These are phyloP conservation scores for Brachypodius melanocephalos DNA, from an alignment of 2,113 vertebrate species.

Conservation along the genomic window DNA sequence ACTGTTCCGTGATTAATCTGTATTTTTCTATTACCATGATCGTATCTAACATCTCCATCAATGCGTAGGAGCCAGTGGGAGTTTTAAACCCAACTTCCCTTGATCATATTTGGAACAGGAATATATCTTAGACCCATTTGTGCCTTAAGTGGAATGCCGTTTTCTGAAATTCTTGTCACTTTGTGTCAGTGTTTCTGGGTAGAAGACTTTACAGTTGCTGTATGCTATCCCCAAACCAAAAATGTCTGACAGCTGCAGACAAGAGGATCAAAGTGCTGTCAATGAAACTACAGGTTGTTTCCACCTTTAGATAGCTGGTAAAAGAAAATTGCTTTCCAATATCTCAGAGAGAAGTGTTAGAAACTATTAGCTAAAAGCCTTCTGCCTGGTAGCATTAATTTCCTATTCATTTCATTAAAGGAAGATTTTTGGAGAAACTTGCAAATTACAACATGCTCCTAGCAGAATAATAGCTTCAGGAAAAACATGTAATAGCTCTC, in stretches of 20 bases:
- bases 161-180: background rate
- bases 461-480: conserved; percentile 71
- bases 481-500: conserved; percentile 68
- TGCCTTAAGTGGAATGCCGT: background rate
- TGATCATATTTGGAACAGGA: background rate
- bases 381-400: conserved; percentile 72
- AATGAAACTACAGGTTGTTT: conserved; percentile 20
- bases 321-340: conserved; percentile 56
- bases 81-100: background rate
- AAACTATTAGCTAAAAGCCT: conserved; percentile 65
- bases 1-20: background rate
- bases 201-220: background rate
- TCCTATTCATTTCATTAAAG: conserved; percentile 74
- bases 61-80: background rate
- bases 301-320: conserved; percentile 51
- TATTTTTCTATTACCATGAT: background rate
- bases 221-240: background rate
- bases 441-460: conserved; percentile 68
- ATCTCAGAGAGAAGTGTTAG: conserved; percentile 52
- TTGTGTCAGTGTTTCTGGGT: background rate
- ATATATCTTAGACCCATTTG: background rate
- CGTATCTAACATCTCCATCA: background rate
- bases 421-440: conserved; percentile 65
- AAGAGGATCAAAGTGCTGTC: conserved; percentile 8
- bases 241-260: background rate